These are phyloP conservation scores for Brienomyrus brachyistius DNA, from an alignment of 2,113 vertebrate species.

Conservation along the genomic window DNA sequence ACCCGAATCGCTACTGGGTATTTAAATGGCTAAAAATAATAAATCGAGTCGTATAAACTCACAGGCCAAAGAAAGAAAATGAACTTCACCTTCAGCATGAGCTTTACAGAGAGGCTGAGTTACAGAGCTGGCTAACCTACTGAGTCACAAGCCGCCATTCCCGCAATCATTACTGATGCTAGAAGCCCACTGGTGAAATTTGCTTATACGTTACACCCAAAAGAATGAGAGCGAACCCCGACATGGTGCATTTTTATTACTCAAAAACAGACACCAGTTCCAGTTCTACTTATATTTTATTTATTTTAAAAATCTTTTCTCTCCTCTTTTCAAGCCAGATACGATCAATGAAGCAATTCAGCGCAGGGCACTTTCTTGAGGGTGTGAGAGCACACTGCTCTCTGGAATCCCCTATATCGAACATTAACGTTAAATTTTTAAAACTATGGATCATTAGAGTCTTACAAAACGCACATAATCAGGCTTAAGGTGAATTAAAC, in stretches of 20 bases:
- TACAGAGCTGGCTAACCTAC: not conserved
- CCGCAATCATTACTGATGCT: not conserved
- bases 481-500: not conserved
- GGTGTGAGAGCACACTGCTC: not conserved
- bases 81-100: not conserved
- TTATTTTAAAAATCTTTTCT: not conserved
- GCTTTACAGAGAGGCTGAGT: not conserved
- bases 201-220: not conserved
- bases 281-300: not conserved
- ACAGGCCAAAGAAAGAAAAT: not conserved
- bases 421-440: not conserved
- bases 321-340: not conserved
- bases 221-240: not conserved
- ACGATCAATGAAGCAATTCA: not conserved
- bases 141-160: not conserved
- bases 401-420: not conserved
- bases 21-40: not conserved
- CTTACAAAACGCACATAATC: not conserved
- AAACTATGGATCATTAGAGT: not conserved
- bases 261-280: not conserved
- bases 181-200: not conserved
- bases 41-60: not conserved
- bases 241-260: not conserved
- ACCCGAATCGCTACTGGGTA: not conserved
- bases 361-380: not conserved